Evolutionary conservation across 2,113 vertebrate genomes (phyloP).

Genomic region (Mobula hypostoma): DNA sequence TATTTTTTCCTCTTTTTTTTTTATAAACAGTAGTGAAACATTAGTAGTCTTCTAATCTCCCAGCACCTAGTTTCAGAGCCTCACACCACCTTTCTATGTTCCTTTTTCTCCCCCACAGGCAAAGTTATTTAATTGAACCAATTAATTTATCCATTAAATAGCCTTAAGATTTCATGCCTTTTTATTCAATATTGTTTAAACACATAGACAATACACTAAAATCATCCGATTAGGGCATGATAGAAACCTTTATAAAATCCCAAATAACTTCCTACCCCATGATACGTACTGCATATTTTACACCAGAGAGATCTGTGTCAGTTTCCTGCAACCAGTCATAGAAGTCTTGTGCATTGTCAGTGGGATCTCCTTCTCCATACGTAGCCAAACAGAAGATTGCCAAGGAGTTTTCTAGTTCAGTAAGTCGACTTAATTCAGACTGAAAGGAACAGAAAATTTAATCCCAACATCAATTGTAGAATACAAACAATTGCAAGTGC

Average conservation of each 20-base stretch:
- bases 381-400: constrained; percentile 97
- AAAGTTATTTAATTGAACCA: no score
- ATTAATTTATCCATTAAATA: not conserved
- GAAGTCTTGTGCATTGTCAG: constrained; percentile 94
- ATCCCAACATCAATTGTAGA: not conserved
- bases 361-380: constrained; percentile 91
- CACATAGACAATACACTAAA: not conserved
- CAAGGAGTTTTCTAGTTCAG: constrained; percentile 81
- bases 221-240: not conserved
- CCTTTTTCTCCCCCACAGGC: no score
- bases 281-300: constrained; percentile 82
- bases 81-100: no score
- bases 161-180: not conserved
- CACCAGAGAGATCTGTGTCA: constrained; percentile 67
- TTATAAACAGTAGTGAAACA: no score
- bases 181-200: not conserved
- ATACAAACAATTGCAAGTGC: not conserved
- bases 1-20: no score
- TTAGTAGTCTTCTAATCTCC: no score
- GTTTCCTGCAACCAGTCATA: constrained; percentile 93
- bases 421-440: constrained; percentile 77
- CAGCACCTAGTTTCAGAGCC: no score
- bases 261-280: not conserved
- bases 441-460: constrained; percentile 44
- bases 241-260: not conserved